Base-by-base conservation (phyloP, 2,888 invertebrate species). In the Luffia ferchaultella region DNA sequence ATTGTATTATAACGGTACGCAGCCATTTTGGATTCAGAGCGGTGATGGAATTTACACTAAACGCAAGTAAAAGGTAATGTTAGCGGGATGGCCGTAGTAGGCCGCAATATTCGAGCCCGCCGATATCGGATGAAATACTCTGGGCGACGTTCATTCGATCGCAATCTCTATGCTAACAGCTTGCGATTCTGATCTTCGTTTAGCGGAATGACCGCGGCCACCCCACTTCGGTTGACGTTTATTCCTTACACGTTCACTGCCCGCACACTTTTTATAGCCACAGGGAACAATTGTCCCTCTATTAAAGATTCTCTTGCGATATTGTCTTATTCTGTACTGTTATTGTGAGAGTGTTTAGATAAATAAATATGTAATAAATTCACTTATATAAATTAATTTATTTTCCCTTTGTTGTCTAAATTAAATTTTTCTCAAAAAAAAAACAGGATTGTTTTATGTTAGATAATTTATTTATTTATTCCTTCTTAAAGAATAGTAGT, bases 151-250 rank as follows among this genome's bases (percentile, higher is more conserved):
- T 74, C 78, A 76, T 76, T 80, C 78, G 80, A 80, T 83, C 73
- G 76, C 82, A 80, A 83, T 83, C 80, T 83, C 82, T 83, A 83
- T 83, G 82, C 83, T 82, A 83, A 82, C 78, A 79, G 82, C 78
- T 74, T 76, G 76, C 79, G 83, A 83, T 83, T 83, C 78, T 76
- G 82, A 83, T 83, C 83, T 83, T 82, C 83, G 82, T 82, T 83
- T 83, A 82, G 79, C 82, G 77, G 65, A 83, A 83, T 83, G 83
- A 83, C 83, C 83, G 78, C 83, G 79, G 79, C 69, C 79, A 74
- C 80, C 76, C 73, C 73, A 63, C 66, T 67, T 68, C 67, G 71
- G 64, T 74, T 73, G 76, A 77, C 76, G 78, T 69, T 78, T 79
- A 82, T 79, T 80, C 80, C 76, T 73, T 73, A 79, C 82, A 82